A percentile compares a stretch with the other conserved stretches of the same genome.
These are phyloP conservation scores for Macropodus opercularis DNA, from an alignment of 2,797 vertebrate species.

Conservation along the genomic window DNA sequence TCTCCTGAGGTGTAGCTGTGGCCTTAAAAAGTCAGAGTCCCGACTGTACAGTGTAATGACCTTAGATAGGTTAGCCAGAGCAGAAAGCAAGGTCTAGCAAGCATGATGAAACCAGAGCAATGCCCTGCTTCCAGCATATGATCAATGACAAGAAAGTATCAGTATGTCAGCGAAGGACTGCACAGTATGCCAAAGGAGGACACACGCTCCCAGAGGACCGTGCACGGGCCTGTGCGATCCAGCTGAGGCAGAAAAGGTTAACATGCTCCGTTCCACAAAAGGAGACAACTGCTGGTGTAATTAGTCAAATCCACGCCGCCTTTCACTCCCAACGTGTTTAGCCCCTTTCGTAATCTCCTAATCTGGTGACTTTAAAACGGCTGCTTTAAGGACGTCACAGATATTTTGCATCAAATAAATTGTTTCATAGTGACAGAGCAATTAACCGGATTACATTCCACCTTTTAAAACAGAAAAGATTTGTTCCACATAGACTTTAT, in stretches of 20 bases:
- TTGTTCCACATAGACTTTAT: constrained; percentile 36
- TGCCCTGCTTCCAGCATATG: constrained; percentile 69
- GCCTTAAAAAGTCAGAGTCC: constrained; percentile 49
- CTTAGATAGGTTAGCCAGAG: constrained; percentile 59
- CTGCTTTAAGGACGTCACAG: constrained; percentile 3
- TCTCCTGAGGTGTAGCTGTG: constrained; percentile 44
- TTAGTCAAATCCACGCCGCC: constrained; percentile 69
- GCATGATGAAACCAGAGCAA: constrained; percentile 81
- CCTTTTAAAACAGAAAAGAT: constrained; percentile 47
- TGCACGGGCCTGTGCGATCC: constrained; percentile 46
- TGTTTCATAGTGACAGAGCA: constrained; percentile 33
- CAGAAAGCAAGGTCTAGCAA: constrained; percentile 68
- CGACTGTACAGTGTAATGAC: constrained; percentile 68
- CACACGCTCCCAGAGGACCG: constrained; percentile 61
- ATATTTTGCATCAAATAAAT: constrained; percentile 46
- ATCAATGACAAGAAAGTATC: constrained; percentile 77
- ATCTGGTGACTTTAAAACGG: constrained; percentile 7
- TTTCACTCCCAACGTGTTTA: constrained; percentile 23
- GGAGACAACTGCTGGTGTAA: constrained; percentile 57
- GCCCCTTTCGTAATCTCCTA: constrained; percentile 34
- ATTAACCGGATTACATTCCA: constrained; percentile 55
- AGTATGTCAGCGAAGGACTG: constrained; percentile 75
- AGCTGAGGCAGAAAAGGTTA: constrained; percentile 66
- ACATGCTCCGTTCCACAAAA: constrained; percentile 65
- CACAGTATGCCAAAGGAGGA: constrained; percentile 68